A percentile compares a stretch with the other conserved stretches of the same genome.
These are phyloP conservation scores for Hyles euphorbiae DNA, from an alignment of 1,140 invertebrate genomes.

Conservation along the genomic window DNA sequence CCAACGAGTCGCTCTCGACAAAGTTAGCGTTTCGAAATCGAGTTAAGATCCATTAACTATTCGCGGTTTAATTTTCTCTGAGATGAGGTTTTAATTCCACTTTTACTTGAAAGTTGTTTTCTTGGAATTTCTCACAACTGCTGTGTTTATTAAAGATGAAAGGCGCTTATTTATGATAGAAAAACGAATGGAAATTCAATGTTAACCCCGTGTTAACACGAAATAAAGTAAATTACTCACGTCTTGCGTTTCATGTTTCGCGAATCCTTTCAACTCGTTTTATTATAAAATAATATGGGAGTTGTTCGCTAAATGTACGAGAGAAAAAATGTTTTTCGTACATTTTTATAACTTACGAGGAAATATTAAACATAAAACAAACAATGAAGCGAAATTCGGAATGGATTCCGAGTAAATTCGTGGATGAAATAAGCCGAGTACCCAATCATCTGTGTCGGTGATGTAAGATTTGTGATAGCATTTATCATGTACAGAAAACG, in stretches of 20 bases:
- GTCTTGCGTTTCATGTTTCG: conserved; percentile 10
- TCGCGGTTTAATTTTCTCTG: conserved; percentile 60
- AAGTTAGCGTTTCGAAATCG: conserved; percentile 58
- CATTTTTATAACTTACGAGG: conserved; percentile 5
- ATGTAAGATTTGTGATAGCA: no score
- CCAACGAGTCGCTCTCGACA: conserved; percentile 45
- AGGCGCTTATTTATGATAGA: conserved; percentile 14
- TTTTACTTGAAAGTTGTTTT: conserved; percentile 36
- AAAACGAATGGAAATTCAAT: conserved; percentile 14
- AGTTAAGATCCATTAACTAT: conserved; percentile 65
- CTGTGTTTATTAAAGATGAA: conserved; percentile 21
- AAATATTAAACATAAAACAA: conserved; percentile 3
- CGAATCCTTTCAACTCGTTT: conserved; percentile 6
- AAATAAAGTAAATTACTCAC: conserved; percentile 13
- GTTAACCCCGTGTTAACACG: conserved; percentile 5
- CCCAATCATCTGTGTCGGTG: no score
- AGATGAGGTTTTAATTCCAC: conserved; percentile 56
- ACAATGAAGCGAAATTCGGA: not conserved
- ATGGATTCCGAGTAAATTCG: not conserved
- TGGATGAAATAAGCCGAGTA: not conserved
- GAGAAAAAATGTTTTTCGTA: conserved; percentile 1
- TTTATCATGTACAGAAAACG: no score
- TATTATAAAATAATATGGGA: conserved; percentile 10
- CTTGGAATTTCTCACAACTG: conserved; percentile 16
- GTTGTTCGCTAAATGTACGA: conserved; percentile 1